Base-by-base conservation (phyloP, 2,797 vertebrate species). In the Sebastes minor region DNA sequence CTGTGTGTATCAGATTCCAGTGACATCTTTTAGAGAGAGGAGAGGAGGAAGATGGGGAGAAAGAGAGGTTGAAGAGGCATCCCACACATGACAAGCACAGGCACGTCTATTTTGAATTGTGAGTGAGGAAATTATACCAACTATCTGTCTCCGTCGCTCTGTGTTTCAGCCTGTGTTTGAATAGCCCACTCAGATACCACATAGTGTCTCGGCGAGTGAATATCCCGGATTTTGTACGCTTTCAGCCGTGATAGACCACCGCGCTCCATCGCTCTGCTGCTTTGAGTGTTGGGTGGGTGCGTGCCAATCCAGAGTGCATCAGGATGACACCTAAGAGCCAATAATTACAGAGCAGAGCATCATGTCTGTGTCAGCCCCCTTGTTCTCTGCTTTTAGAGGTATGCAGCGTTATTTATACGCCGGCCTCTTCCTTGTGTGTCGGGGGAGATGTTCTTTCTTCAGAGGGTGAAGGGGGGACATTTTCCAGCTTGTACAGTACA, bases 321-420 rank as follows among this genome's bases (percentile, higher is more conserved):
- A 76, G 72, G 75, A 83, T 88, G 92, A 91, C 86, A 88, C 88
- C 84, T 83, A 70, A 92, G 86, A 92, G 88, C 90, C 89, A 85
- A 86, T 93, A 92, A 94, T 94, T 92, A 94, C 86, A 92, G 87
- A 86, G 88, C 74, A 56, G 71, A 66, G 80, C 83, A 53, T 79
- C 71, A 73, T 64, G 82, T 69, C 71, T 89, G 76, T 86, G 82
- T 86, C 88, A 66, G 82, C 52, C 18, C 65, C 61, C 77, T 77
- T 85, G 85, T 85, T 90, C 64, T 84, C 18, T 73, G 91, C 86
- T 91, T 88, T 92, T 80, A 76, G 68, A 84, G 80, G 55, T 28
- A 70, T 76, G 74, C 80, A 59, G 30, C 23, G 33, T 55, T 82
- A 52, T 52, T 83, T 60, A 62, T 86, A 67, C 64, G 23, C 75